These are phyloP conservation scores for Alces alces DNA, from an alignment of 2,113 vertebrate genomes.

Conservation along the genomic window DNA sequence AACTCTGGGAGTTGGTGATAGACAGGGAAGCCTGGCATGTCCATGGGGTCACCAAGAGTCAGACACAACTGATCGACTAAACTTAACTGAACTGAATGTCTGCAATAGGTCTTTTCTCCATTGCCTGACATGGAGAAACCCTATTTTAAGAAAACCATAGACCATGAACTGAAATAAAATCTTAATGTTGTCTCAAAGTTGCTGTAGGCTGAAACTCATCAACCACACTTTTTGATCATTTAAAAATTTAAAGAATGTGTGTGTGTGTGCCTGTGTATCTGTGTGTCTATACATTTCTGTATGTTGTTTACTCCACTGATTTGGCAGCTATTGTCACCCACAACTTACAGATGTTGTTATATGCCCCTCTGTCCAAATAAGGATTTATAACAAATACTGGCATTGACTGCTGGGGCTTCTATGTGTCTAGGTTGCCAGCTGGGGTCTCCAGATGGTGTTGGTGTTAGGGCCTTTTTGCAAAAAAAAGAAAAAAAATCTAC, in stretches of 20 bases:
- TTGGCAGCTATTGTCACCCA: neutral
- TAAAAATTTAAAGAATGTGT: neutral
- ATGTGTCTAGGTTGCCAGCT: neutral
- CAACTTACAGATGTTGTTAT: neutral
- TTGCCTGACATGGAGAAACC: neutral
- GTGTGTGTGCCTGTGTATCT: neutral
- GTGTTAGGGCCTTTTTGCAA: neutral
- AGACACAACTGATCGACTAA: neutral
- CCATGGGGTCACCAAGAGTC: neutral
- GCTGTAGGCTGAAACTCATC: neutral
- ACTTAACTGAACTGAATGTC: neutral
- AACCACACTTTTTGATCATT: neutral
- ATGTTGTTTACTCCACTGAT: neutral
- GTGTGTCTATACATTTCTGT: neutral
- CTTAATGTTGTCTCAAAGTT: neutral
- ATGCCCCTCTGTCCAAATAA: neutral
- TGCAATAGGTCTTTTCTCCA: neutral
- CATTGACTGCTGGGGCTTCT: neutral
- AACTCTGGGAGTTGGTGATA: neutral
- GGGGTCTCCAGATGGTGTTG: neutral
- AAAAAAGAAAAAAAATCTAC: neutral
- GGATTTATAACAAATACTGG: neutral
- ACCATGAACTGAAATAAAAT: neutral
- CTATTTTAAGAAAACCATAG: conserved; percentile 36
- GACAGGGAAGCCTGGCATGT: neutral